Percentiles rank a stretch among this genome's conserved stretches.
phyloP scores from a whole-genome alignment of 2,797 vertebrate genomes.

The Botia kubotai region DNA sequence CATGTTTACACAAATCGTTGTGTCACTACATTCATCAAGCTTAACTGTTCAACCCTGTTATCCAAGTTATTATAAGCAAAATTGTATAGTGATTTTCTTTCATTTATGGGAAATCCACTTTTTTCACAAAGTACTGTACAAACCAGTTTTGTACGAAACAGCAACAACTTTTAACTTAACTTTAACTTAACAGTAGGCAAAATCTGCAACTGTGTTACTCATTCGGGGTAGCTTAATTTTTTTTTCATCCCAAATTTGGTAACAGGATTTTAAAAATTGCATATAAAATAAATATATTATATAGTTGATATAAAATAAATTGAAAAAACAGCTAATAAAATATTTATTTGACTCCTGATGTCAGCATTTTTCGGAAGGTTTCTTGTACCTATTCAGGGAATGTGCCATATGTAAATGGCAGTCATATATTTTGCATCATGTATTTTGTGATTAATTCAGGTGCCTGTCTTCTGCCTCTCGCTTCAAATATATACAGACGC shows the following conservation, averaged over 20 bases:
- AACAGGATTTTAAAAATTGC: neutral
- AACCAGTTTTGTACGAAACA: neutral
- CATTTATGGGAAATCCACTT: neutral
- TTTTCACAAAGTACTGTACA: neutral
- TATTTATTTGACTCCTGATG: no score
- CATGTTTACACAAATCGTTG: neutral
- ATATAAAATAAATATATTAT: no score
- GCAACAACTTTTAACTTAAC: no score
- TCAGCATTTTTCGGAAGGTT: no score
- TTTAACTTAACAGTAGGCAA: no score
- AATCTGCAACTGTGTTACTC: no score
- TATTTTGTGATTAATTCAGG: conserved; percentile 4
- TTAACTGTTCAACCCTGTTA: neutral
- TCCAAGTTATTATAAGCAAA: neutral
- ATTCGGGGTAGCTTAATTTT: neutral
- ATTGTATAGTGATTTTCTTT: neutral
- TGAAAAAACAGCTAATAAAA: no score
- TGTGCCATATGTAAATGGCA: neutral
- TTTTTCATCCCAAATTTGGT: neutral
- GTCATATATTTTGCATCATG: neutral
- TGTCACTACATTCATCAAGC: neutral
- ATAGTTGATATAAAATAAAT: no score
- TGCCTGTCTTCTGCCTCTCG: neutral
- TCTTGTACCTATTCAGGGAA: no score
- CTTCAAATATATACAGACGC: neutral